Percentiles rank a stretch among this genome's conserved stretches.
Evolutionary conservation across 1,140 invertebrate genomes (phyloP).

Genomic region (Alviniconcha marisindica): DNA sequence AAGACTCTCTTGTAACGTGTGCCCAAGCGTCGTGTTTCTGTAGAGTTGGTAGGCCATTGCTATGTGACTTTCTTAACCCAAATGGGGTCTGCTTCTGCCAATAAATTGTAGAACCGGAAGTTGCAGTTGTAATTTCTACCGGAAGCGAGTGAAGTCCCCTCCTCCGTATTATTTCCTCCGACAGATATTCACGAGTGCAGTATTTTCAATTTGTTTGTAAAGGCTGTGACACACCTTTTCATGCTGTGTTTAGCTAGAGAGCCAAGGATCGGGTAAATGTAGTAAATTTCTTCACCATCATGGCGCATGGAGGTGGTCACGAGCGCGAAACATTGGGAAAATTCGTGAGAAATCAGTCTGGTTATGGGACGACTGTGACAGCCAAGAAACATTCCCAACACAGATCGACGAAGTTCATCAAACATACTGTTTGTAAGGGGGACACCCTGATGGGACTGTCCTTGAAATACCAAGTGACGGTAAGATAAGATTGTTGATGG

Average conservation of each 20-base stretch:
- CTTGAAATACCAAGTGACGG: slow-evolving; percentile 39
- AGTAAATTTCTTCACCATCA: slow-evolving; percentile 49
- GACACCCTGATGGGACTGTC: slow-evolving; percentile 39
- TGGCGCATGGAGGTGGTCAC: slow-evolving; percentile 78
- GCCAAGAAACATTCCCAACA: slow-evolving; percentile 28
- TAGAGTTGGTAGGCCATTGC: slow-evolving; percentile 89
- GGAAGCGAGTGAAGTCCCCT: slow-evolving; percentile 9
- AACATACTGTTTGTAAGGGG: slow-evolving; percentile 30
- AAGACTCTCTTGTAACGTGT: slow-evolving; percentile 96
- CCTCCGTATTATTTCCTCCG: slow-evolving; percentile 2
- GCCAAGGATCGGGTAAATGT: neutral
- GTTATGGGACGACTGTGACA: slow-evolving; percentile 88
- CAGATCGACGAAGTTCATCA: slow-evolving; percentile 34
- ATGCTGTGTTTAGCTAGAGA: neutral
- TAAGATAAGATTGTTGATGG: slow-evolving; percentile 4
- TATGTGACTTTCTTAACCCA: neutral
- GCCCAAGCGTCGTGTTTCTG: slow-evolving; percentile 97
- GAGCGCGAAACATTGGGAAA: slow-evolving; percentile 90
- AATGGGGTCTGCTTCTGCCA: neutral
- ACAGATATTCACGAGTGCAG: slow-evolving; percentile 25
- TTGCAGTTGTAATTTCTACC: neutral
- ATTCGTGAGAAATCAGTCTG: slow-evolving; percentile 88
- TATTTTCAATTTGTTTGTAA: slow-evolving; percentile 2
- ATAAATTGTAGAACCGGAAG: slow-evolving; percentile 2
- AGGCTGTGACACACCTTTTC: neutral